Conservation (phyloP, 2,113 vertebrate genomes). For the Corythornis vintsioides region DNA sequence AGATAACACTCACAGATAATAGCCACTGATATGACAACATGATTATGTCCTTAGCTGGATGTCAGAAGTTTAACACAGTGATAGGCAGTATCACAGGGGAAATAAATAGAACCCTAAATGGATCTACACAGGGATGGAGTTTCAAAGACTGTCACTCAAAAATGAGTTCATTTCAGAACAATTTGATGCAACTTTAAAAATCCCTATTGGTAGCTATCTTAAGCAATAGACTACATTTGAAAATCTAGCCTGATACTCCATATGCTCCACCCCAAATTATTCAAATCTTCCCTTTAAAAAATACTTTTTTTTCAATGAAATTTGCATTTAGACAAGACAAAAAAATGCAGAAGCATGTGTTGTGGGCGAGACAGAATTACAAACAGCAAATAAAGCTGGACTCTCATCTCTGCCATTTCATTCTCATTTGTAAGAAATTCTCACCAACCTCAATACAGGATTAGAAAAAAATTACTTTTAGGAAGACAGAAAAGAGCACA, state of each 20-base stretch:
- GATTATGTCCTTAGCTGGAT: not conserved
- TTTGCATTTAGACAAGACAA: not conserved
- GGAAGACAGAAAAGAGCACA: not conserved
- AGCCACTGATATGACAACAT: not conserved
- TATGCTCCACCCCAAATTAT: not conserved
- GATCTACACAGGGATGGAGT: not conserved
- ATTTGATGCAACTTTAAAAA: not conserved
- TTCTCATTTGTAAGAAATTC: not conserved
- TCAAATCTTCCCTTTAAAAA: not conserved
- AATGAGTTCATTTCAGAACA: not conserved
- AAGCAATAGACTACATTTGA: not conserved
- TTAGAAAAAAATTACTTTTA: not conserved
- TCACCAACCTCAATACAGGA: not conserved
- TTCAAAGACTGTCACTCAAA: not conserved
- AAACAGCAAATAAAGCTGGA: not conserved
- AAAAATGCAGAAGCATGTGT: not conserved
- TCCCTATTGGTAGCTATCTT: not conserved
- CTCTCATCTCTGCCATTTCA: not conserved
- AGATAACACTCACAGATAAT: not conserved
- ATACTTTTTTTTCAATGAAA: not conserved
- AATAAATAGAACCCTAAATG: not conserved
- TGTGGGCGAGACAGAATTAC: not conserved
- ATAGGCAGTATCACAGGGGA: not conserved
- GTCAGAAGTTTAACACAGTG: not conserved
- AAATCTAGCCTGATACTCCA: not conserved